Evolutionary conservation across 2,888 invertebrate genomes (phyloP).

Genomic region (Pterostichus madidus): DNA sequence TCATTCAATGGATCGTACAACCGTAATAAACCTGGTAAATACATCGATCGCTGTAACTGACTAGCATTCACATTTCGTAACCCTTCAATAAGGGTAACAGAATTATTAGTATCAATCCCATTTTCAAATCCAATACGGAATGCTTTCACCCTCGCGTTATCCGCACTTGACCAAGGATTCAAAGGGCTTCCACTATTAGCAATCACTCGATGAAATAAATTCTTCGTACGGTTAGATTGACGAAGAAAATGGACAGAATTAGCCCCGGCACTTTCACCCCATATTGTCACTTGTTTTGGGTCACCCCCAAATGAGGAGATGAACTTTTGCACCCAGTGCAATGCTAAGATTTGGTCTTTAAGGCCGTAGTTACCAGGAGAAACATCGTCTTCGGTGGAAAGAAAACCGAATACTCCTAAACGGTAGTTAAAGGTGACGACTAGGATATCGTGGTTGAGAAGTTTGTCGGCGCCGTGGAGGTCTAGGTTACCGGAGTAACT

Average conservation of each 20-base stretch:
- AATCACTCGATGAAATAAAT: slow-evolving; percentile 22
- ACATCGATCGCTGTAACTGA: no score
- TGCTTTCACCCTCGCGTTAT: neutral
- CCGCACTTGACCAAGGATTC: neutral
- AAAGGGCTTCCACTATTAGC: neutral
- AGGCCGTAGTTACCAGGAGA: slow-evolving; percentile 43
- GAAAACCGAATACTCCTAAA: slow-evolving; percentile 42
- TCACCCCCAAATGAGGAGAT: slow-evolving; percentile 42
- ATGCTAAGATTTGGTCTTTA: slow-evolving; percentile 51
- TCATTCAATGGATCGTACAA: no score
- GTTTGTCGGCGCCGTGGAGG: slow-evolving; percentile 4
- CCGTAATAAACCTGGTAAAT: no score
- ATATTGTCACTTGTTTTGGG: slow-evolving; percentile 48
- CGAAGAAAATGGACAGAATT: slow-evolving; percentile 12
- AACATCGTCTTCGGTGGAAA: slow-evolving; percentile 9
- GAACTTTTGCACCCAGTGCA: slow-evolving; percentile 51
- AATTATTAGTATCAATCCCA: neutral
- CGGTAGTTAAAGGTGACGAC: slow-evolving; percentile 26
- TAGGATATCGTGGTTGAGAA: slow-evolving; percentile 20
- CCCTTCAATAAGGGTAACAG: neutral
- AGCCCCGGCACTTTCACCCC: slow-evolving; percentile 49
- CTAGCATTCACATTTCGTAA: neutral
- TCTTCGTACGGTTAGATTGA: neutral
- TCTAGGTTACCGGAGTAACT: neutral
- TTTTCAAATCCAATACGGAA: slow-evolving; percentile 1